Evolutionary conservation across 2,113 vertebrate genomes (phyloP).

Genomic region (Hippocampus mohnikei): DNA sequence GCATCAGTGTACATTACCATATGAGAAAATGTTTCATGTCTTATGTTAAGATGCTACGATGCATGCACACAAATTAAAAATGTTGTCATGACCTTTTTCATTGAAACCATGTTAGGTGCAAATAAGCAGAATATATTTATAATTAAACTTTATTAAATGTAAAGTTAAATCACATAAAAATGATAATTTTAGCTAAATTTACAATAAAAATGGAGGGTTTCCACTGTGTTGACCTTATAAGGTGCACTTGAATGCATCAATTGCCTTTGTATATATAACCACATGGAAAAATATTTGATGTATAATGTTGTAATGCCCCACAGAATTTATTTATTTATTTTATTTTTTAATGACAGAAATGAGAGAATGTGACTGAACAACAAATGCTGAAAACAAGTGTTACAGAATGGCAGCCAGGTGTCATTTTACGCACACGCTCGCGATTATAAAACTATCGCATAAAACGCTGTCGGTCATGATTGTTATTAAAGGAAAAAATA

Average conservation of each 20-base stretch:
- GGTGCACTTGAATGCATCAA: background rate
- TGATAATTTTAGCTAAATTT: background rate
- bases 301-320: background rate
- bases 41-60: background rate
- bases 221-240: background rate
- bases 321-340: background rate
- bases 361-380: background rate
- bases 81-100: background rate
- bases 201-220: background rate
- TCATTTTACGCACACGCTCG: conserved; percentile 29
- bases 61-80: background rate
- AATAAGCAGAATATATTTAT: background rate
- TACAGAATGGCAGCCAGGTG: conserved; percentile 32
- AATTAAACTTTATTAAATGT: too few species aligned
- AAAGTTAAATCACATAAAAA: background rate
- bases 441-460: conserved; percentile 7
- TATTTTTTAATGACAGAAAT: background rate
- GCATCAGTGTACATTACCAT: background rate
- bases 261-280: background rate
- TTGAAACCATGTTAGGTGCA: background rate
- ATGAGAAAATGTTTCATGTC: background rate
- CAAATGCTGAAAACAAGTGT: conserved; percentile 14
- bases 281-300: background rate
- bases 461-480: conserved; percentile 7
- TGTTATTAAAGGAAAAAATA: conserved; percentile 10